These are phyloP conservation scores for Diabrotica balteata DNA, from an alignment of 2,888 invertebrate genomes.

Conservation along the genomic window DNA sequence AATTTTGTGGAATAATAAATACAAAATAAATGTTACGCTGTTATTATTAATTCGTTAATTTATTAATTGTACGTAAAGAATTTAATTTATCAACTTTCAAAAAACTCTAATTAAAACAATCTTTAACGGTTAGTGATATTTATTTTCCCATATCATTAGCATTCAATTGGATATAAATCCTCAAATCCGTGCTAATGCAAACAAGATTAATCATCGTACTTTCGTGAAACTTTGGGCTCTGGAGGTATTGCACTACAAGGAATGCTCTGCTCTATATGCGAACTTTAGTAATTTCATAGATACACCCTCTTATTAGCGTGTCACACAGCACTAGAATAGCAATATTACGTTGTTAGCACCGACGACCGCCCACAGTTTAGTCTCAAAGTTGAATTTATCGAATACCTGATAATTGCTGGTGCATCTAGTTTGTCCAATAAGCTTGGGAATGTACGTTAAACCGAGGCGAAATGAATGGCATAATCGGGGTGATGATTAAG, in stretches of 20 bases:
- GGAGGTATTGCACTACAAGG: slow-evolving; percentile 7
- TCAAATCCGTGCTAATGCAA: neutral
- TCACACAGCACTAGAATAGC: slow-evolving; percentile 4
- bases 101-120: no score
- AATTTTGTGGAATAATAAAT: no score
- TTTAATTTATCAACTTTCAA: no score
- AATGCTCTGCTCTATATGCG: slow-evolving; percentile 2
- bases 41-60: no score
- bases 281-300: slow-evolving; percentile 9
- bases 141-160: neutral
- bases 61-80: no score
- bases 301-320: slow-evolving; percentile 14
- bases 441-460: no score
- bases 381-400: neutral
- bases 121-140: no score
- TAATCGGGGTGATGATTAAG: no score
- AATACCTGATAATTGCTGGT: no score
- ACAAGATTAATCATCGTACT: slow-evolving; percentile 4
- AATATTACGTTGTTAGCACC: neutral
- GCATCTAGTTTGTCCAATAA: no score
- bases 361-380: neutral
- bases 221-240: slow-evolving; percentile 4
- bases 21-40: no score
- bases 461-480: no score
- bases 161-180: neutral